Base-by-base conservation (phyloP, 1,140 invertebrate species). In the Lineus longissimus region DNA sequence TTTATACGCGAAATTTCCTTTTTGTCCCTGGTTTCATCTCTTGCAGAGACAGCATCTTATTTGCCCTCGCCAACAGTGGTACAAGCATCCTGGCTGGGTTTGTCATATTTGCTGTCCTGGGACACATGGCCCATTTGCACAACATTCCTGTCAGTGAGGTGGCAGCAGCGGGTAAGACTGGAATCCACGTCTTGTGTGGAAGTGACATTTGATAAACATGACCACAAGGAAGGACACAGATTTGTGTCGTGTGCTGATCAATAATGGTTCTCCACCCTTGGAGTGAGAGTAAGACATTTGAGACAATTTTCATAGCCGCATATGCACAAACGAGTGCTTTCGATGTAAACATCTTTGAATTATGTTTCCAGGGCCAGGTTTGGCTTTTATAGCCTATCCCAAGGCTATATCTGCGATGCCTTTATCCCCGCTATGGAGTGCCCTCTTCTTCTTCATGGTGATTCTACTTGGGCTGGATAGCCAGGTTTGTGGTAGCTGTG, bases 61-160 rank as follows among this genome's bases (percentile, higher is more conserved):
- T 97, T 0, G 97, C 94, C 71, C 87, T 90, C 30, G 90, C 97
- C 1, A 97, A 98, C 81, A 94, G 92, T 2, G 92, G 91, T 70
- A 98, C 66, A 0, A 65, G 63, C 33, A 43, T 68, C 31, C 23
- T 65, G 15, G 59, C 62, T 33, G 66, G 66, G 11, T 61, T 60
- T 4, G 59, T 64, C 0, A 55, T 68, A 17, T 68, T 68, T 47
- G 54, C 59, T 33, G 57, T 65, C 22, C 55, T 68, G 1, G 66
- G 66, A 11, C 61, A 65, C 45, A 68, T 68, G 27, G 57, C 66
- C 13, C 33, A 65, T 22, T 31, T 43, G 22, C 29, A 56, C 23
- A 29, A 51, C n/a, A 58, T 56, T 41, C 13, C 47, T 23, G 43
- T 68, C 1, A 47, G 55, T 23, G 63, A 65, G 31, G 66, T 68